Evolutionary conservation across 2,888 invertebrate species (phyloP).

Genomic region (Drosophila kuntzei): DNA sequence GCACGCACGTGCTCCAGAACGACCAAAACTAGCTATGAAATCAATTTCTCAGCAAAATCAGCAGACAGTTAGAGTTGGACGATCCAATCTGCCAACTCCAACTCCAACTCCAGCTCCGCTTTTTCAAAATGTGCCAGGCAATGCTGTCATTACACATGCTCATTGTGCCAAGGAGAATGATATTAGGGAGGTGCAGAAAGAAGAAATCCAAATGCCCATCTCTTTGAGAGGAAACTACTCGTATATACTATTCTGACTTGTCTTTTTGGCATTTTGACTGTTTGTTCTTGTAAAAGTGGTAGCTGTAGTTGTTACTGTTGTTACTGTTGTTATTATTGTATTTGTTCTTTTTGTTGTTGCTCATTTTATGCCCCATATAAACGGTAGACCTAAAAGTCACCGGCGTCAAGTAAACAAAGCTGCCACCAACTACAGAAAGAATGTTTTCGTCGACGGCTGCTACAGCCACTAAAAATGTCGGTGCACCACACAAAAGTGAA

Average conservation of each 20-base stretch:
- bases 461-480: constrained; percentile 6
- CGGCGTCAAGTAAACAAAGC: constrained; percentile 71
- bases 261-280: constrained; percentile 6
- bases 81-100: constrained; percentile 1
- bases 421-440: constrained; percentile 23
- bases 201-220: constrained; percentile 13
- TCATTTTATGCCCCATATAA: constrained; percentile 69
- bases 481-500: constrained; percentile 35
- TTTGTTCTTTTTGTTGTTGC: constrained; percentile 25
- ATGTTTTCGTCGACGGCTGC: constrained; percentile 37
- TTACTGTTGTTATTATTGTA: constrained; percentile 19
- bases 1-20: constrained; percentile 41
- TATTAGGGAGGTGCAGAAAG: neutral
- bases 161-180: constrained; percentile 21
- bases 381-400: constrained; percentile 67
- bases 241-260: constrained; percentile 3
- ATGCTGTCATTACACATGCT: constrained; percentile 58
- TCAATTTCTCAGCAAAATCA: constrained; percentile 57
- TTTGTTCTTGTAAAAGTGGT: constrained; percentile 18
- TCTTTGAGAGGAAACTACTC: neutral
- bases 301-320: constrained; percentile 28
- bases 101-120: too few relatives aligned
- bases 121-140: constrained; percentile 6
- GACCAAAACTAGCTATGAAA: constrained; percentile 36
- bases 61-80: constrained; percentile 23